Evolutionary conservation across 2,797 vertebrate species (phyloP).

Genomic region (Carduelis carduelis): DNA sequence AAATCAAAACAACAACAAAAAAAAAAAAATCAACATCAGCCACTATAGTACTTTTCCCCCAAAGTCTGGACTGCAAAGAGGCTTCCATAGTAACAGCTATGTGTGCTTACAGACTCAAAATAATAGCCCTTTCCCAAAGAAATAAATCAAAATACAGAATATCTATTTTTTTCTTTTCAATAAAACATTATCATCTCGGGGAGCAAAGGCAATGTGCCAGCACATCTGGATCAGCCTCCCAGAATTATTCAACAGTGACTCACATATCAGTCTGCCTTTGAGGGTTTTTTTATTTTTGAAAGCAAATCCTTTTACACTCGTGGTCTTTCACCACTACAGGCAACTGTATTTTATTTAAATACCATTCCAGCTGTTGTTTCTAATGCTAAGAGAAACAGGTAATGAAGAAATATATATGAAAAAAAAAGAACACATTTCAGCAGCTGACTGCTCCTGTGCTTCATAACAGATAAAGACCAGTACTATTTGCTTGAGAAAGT

Average conservation of each 20-base stretch:
- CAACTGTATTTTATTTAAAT: not conserved
- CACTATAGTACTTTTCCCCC: not conserved
- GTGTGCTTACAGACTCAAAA: not conserved
- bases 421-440: not conserved
- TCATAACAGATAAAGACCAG: not conserved
- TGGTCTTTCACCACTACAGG: not conserved
- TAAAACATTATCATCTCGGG: not conserved
- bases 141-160: not conserved
- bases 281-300: not conserved
- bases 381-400: not conserved
- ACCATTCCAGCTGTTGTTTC: not conserved
- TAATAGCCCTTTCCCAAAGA: not conserved
- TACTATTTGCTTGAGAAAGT: not conserved
- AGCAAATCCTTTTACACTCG: not conserved
- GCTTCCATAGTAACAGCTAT: not conserved
- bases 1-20: not conserved
- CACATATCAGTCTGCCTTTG: not conserved
- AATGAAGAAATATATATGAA: not conserved
- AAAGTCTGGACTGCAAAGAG: not conserved
- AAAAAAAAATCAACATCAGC: not conserved
- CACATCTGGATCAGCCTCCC: constrained; percentile 28
- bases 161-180: not conserved
- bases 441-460: not conserved
- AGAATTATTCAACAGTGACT: constrained; percentile 13
- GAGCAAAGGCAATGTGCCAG: not conserved